Conservation (phyloP, 2,888 invertebrate genomes). For the Seira sanloemensis region DNA sequence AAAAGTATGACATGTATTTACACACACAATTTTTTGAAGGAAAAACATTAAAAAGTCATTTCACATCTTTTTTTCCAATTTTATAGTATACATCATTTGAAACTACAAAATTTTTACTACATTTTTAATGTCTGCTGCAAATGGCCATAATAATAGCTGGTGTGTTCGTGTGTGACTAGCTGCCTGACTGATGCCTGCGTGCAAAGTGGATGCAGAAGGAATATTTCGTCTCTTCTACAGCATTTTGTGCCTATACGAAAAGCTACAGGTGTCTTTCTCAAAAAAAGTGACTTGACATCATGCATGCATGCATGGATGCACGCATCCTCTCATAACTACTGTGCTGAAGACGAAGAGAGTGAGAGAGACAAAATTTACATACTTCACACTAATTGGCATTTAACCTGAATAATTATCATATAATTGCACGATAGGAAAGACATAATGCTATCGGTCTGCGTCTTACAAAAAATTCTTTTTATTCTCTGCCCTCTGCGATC, state of each 20-base stretch:
- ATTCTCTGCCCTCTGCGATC: too few relatives aligned
- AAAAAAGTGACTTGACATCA: constrained; percentile 59
- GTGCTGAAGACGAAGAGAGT: constrained; percentile 27
- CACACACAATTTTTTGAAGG: neutral
- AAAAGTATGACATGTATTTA: neutral
- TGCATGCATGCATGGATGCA: constrained; percentile 58
- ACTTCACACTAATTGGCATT: constrained; percentile 68
- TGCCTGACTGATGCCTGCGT: constrained; percentile 59
- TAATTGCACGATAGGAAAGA: constrained; percentile 63
- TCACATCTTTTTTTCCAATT: constrained; percentile 10
- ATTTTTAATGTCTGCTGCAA: constrained; percentile 9
- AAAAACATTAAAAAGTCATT: constrained; percentile 16
- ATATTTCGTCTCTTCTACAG: too few relatives aligned
- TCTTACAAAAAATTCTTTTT: too few relatives aligned
- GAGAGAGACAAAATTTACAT: constrained; percentile 62
- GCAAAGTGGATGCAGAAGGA: constrained; percentile 56
- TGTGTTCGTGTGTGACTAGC: constrained; percentile 32
- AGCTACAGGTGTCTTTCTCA: constrained; percentile 66
- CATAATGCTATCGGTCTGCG: constrained; percentile 50
- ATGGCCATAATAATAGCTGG: constrained; percentile 10
- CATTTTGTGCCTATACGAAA: constrained; percentile 47
- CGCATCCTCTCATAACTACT: constrained; percentile 27
- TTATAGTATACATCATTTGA: constrained; percentile 7
- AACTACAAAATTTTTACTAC: constrained; percentile 13
- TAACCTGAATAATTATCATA: constrained; percentile 68